Evolutionary conservation across 1,140 invertebrate genomes (phyloP), one percentile per base, ranked within the genome.

Genomic region (Drosophila watanabei): DNA sequence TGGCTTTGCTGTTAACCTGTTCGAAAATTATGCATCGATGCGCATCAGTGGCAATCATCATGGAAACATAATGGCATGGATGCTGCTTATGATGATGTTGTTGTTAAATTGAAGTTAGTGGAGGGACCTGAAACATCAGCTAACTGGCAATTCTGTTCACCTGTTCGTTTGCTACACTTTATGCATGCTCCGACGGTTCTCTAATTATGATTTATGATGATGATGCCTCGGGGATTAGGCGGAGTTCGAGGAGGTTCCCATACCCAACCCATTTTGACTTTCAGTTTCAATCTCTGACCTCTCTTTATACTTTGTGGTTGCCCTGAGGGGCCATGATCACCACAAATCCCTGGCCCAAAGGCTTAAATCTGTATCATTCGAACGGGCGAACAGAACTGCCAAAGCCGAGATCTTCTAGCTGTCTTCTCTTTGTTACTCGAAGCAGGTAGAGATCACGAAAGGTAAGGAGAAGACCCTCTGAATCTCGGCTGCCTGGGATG

Each of bases 311-410:
- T 24, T 61, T 61, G 65, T 20, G 33, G n/a, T 48, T 48, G 52
- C 37, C n/a, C n/a, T n/a, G n/a, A n/a, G n/a, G n/a, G n/a, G n/a
- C 20, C 20, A 28, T 16, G 28, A 52, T 73, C 51, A 49, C 39
- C 66, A 18, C 65, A 56, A 71, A 49, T 65, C 75, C 75, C 75
- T n/a, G 66, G 58, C 69, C 77, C 51, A 88, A 85, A 85, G 84
- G 70, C 70, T 82, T 87, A 87, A 87, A 79, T 80, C 84, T 83
- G 80, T 87, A 83, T 65, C 84, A 87, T 71, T 78, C 72, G 84
- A 88, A 73, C 52, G 63, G 84, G 84, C 45, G 65, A 73, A 71
- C 84, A 87, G 84, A 68, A 71, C 18, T 10, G n/a, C 6, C 2
- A 4, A n/a, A 30, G n/a, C 4, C 5, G 16, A 30, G 37, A 51